Evolutionary conservation across 2,797 vertebrate species (phyloP).

Genomic region (Chaetodon trifasciatus): DNA sequence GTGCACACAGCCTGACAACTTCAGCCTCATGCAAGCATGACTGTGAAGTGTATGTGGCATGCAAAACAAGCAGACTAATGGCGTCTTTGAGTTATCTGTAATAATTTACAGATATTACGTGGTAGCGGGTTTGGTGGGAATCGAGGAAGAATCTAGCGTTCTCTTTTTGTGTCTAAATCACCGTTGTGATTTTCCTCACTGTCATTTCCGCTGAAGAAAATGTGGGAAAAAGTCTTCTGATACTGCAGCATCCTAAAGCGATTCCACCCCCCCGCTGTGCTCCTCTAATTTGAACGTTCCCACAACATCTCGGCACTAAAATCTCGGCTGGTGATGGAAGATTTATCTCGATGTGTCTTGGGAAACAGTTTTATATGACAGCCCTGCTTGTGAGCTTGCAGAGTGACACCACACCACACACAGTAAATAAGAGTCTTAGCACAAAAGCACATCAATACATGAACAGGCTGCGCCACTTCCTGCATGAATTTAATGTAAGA

Average conservation of each 20-base stretch:
- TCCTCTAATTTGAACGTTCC: conserved; percentile 47
- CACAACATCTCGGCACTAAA: conserved; percentile 33
- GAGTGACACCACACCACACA: not conserved
- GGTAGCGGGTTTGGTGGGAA: conserved; percentile 1
- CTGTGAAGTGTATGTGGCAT: not conserved
- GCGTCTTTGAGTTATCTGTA: conserved; percentile 26
- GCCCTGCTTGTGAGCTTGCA: conserved; percentile 13
- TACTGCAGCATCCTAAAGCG: not conserved
- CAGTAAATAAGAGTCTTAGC: conserved; percentile 9
- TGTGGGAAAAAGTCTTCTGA: conserved; percentile 6
- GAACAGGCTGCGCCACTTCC: not conserved
- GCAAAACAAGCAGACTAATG: conserved; percentile 5
- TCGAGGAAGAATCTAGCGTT: not conserved
- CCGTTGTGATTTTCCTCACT: not conserved
- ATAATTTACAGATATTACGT: conserved; percentile 9
- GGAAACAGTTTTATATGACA: conserved; percentile 37
- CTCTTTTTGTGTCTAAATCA: not conserved
- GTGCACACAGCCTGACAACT: conserved; percentile 11
- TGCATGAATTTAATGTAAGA: not conserved
- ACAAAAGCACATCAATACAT: not conserved
- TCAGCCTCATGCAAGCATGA: not conserved
- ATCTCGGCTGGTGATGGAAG: not conserved
- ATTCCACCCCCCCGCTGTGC: conserved; percentile 23
- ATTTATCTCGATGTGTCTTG: conserved; percentile 14
- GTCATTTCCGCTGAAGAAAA: conserved; percentile 22